These are phyloP conservation scores for Drepana falcataria DNA, from an alignment of 2,888 invertebrate species.

Conservation along the genomic window DNA sequence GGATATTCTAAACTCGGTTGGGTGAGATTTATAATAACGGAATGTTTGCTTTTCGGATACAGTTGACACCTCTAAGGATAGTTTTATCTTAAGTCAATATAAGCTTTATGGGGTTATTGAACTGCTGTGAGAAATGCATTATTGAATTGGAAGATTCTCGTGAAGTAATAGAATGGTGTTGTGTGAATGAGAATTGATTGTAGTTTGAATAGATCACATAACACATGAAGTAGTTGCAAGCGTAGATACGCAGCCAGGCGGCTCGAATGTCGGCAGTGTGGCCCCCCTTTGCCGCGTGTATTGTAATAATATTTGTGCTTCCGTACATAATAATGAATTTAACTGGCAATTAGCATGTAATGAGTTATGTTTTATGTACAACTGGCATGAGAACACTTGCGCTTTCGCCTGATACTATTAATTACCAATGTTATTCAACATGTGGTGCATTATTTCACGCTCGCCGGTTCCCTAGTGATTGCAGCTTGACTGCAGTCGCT, in stretches of 20 bases:
- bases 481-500: slow-evolving; percentile 15
- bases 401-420: slow-evolving; percentile 65
- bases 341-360: slow-evolving; percentile 36
- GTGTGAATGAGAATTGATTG: not conserved
- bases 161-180: not conserved
- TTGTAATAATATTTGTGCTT: slow-evolving; percentile 32
- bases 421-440: slow-evolving; percentile 68
- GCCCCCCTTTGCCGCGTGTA: slow-evolving; percentile 16
- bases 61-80: slow-evolving; percentile 38
- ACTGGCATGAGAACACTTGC: slow-evolving; percentile 68
- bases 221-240: slow-evolving; percentile 12
- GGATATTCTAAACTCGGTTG: slow-evolving; percentile 42
- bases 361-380: slow-evolving; percentile 43
- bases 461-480: slow-evolving; percentile 55
- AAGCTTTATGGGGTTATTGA: slow-evolving; percentile 36
- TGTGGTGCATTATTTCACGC: slow-evolving; percentile 68
- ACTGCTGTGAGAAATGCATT: slow-evolving; percentile 30
- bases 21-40: slow-evolving; percentile 34
- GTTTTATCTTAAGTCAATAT: slow-evolving; percentile 54
- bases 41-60: slow-evolving; percentile 47
- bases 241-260: slow-evolving; percentile 27
- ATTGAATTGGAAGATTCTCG: slow-evolving; percentile 11
- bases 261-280: slow-evolving; percentile 16
- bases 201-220: not conserved
- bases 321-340: slow-evolving; percentile 5